Evolutionary conservation across 2,797 vertebrate species (phyloP).

Genomic region (Siniperca scherzeri): DNA sequence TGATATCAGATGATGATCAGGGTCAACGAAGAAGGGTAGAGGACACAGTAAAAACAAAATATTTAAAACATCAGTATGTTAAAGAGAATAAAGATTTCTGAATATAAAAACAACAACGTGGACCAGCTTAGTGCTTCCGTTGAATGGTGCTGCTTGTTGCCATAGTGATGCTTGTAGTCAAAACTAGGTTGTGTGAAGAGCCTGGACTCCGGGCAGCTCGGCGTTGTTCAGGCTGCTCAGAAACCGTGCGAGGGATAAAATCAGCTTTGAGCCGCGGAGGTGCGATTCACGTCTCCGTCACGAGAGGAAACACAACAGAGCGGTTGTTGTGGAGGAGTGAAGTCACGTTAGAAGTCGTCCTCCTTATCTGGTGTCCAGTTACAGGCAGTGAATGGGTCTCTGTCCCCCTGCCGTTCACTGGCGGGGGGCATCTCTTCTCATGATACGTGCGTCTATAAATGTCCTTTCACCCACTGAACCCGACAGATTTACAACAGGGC

Average conservation of each 20-base stretch:
- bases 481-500: not conserved
- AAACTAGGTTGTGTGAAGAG: not conserved
- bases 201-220: not conserved
- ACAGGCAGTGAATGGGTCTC: constrained; percentile 53
- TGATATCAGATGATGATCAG: too few relatives aligned
- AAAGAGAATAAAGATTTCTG: not conserved
- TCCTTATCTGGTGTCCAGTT: constrained; percentile 54
- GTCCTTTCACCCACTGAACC: constrained; percentile 1
- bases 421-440: not conserved
- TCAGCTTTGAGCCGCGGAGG: constrained; percentile 15
- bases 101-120: not conserved
- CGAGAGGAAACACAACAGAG: constrained; percentile 44
- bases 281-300: constrained; percentile 38
- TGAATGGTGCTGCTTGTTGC: not conserved
- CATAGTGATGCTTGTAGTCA: not conserved
- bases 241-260: not conserved
- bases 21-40: too few relatives aligned
- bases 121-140: not conserved
- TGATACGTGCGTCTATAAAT: not conserved
- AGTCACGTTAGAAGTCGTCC: constrained; percentile 54
- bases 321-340: constrained; percentile 55
- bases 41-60: too few relatives aligned
- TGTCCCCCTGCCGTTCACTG: constrained; percentile 48
- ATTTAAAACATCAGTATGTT: not conserved
- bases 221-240: not conserved